Conservation (phyloP, 1,140 invertebrate species). For the Yoshiicerus persimilis region DNA sequence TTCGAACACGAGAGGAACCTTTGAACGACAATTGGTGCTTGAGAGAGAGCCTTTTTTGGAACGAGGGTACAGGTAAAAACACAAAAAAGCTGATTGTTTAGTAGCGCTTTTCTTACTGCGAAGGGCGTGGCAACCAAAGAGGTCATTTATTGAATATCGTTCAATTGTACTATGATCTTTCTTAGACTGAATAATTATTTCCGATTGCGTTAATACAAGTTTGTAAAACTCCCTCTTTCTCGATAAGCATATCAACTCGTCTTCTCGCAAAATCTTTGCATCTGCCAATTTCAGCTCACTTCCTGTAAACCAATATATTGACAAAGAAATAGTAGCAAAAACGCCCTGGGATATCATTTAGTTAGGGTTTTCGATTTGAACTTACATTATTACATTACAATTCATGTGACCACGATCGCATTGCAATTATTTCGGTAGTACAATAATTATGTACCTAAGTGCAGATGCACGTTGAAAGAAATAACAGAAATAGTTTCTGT, state of each 20-base stretch:
- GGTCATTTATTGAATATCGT: slow-evolving; percentile 35
- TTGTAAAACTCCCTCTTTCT: slow-evolving; percentile 26
- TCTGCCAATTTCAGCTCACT: neutral
- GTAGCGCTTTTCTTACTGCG: slow-evolving; percentile 28
- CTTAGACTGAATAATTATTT: slow-evolving; percentile 29
- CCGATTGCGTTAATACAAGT: slow-evolving; percentile 24
- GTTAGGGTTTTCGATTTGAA: neutral
- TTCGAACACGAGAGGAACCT: slow-evolving; percentile 40
- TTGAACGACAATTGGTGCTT: slow-evolving; percentile 6
- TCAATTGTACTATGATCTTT: slow-evolving; percentile 9
- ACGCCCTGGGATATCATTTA: neutral
- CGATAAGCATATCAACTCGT: slow-evolving; percentile 40
- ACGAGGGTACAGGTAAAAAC: slow-evolving; percentile 37
- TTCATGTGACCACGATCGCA: too few relatives aligned
- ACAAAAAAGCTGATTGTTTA: neutral
- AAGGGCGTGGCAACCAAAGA: slow-evolving; percentile 46
- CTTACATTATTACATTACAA: neutral
- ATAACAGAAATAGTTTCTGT: too few relatives aligned
- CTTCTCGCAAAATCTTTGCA: slow-evolving; percentile 37
- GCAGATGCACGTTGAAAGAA: too few relatives aligned
- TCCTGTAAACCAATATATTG: too few relatives aligned
- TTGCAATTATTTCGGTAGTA: too few relatives aligned
- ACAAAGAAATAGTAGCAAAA: neutral
- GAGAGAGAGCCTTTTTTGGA: neutral
- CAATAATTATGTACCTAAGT: too few relatives aligned